Evolutionary conservation across 2,113 vertebrate genomes (phyloP).

Genomic region (Hyperoodon ampullatus): DNA sequence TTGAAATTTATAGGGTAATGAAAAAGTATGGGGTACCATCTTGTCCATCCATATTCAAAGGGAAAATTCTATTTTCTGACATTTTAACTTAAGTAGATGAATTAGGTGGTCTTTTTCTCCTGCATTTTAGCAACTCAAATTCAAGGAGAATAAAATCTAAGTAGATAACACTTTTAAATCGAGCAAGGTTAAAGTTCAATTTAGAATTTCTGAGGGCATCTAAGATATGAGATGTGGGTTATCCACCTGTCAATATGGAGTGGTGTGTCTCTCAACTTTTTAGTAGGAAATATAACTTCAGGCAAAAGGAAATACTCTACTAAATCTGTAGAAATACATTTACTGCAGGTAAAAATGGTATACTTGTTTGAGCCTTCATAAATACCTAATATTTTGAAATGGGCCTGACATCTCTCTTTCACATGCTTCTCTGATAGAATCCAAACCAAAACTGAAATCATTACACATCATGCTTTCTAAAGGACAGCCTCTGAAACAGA

Average conservation of each 20-base stretch:
- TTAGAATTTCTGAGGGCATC: not conserved
- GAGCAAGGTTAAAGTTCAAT: not conserved
- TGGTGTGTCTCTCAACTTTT: not conserved
- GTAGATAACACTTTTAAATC: not conserved
- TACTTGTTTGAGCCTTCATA: accelerated
- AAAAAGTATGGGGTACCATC: not conserved
- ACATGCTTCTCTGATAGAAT: not conserved
- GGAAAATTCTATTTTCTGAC: not conserved
- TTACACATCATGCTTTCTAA: not conserved
- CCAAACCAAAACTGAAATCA: not conserved
- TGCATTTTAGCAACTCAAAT: not conserved
- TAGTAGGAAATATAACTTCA: not conserved
- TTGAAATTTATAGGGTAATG: not conserved
- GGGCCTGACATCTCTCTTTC: not conserved
- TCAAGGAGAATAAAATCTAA: not conserved
- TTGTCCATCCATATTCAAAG: not conserved
- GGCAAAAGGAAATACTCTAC: not conserved
- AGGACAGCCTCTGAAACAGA: not conserved
- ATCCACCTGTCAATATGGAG: not conserved
- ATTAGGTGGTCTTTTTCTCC: not conserved
- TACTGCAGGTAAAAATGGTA: not conserved
- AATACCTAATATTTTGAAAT: not conserved
- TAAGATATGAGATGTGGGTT: not conserved
- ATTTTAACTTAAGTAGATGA: not conserved
- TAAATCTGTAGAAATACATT: not conserved